Evolutionary conservation across 2,888 invertebrate genomes (phyloP).

Genomic region (Philopedon plagiatum): DNA sequence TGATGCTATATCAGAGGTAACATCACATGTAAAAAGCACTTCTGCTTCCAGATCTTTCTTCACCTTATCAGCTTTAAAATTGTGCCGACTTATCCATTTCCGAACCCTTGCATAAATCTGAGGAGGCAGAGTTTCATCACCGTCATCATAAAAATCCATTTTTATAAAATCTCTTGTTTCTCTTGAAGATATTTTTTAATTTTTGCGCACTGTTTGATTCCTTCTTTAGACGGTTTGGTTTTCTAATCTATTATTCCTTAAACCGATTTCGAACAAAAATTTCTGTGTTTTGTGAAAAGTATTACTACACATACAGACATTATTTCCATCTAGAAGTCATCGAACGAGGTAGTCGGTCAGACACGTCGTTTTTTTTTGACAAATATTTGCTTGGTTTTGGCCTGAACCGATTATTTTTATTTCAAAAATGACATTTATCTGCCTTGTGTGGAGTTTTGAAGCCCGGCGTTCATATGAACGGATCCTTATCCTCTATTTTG

Average conservation of each 20-base stretch:
- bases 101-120: constrained; percentile 60
- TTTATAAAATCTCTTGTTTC: neutral
- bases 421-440: too few species aligned
- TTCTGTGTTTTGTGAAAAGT: constrained; percentile 9
- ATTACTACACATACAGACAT: too few species aligned
- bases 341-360: too few species aligned
- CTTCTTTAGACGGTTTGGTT: neutral
- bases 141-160: constrained; percentile 32
- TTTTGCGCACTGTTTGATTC: too few species aligned
- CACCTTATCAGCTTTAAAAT: constrained; percentile 59
- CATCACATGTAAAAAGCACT: constrained; percentile 53
- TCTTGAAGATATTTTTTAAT: neutral
- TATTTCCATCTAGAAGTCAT: too few species aligned
- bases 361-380: too few species aligned
- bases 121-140: constrained; percentile 52
- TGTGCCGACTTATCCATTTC: constrained; percentile 64
- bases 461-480: too few species aligned
- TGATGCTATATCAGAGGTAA: constrained; percentile 62
- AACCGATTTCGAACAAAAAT: constrained; percentile 30
- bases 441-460: too few species aligned
- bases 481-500: too few species aligned
- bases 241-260: neutral
- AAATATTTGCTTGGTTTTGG: too few species aligned
- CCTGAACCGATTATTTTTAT: too few species aligned
- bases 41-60: constrained; percentile 53